Evolutionary conservation across 2,797 vertebrate genomes (phyloP).

Genomic region (Paramormyrops hopkinsi): DNA sequence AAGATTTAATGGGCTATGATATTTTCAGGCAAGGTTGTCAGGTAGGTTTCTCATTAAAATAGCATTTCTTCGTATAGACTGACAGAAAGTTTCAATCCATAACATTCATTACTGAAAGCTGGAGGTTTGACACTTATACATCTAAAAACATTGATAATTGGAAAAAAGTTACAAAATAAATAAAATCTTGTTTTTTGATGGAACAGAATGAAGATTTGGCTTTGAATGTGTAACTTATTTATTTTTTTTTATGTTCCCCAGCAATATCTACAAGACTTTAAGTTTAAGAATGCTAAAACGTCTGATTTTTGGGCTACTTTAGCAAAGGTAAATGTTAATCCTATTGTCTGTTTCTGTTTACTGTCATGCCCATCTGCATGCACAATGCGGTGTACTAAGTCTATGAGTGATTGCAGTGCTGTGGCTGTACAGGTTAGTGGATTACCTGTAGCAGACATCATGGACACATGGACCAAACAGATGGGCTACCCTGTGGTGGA

Average conservation of each 20-base stretch:
- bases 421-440: conserved; percentile 65
- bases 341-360: background rate
- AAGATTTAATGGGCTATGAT: conserved; percentile 77
- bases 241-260: conserved; percentile 43
- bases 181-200: background rate
- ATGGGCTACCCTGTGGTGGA: conserved; percentile 88
- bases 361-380: background rate
- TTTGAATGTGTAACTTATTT: background rate
- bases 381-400: background rate
- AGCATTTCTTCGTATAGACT: background rate
- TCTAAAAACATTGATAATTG: background rate
- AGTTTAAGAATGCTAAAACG: conserved; percentile 85
- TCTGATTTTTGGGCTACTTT: conserved; percentile 81
- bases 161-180: background rate
- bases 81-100: background rate
- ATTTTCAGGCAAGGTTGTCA: conserved; percentile 77
- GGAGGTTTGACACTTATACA: background rate
- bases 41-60: conserved; percentile 54
- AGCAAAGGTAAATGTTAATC: conserved; percentile 58
- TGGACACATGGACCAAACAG: conserved; percentile 96
- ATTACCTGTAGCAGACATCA: conserved; percentile 69
- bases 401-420: background rate
- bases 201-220: background rate
- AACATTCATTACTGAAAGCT: background rate
- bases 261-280: conserved; percentile 66